These are phyloP conservation scores for Dicaeum eximium DNA, from an alignment of 2,113 vertebrate genomes.

Conservation along the genomic window DNA sequence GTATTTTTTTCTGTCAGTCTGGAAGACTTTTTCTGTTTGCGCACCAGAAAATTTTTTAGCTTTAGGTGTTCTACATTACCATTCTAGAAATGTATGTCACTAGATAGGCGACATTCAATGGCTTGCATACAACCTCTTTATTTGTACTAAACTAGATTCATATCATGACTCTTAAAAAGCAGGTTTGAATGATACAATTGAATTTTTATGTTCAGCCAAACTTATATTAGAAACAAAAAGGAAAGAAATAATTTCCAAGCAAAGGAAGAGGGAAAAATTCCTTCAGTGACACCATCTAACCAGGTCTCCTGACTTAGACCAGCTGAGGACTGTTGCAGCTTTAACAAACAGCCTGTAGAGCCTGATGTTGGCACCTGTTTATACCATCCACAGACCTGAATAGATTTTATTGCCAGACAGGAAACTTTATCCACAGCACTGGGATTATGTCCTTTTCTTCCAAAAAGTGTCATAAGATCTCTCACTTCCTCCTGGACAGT, in stretches of 20 bases:
- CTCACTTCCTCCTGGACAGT: conserved; percentile 46
- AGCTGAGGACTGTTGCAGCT: not conserved
- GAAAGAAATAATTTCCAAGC: not conserved
- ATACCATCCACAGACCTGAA: conserved; percentile 20
- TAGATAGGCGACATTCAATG: not conserved
- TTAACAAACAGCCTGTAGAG: not conserved
- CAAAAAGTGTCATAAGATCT: conserved; percentile 55
- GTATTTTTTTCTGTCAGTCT: not conserved
- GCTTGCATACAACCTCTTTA: not conserved
- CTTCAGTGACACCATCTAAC: not conserved
- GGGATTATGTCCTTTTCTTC: conserved; percentile 41
- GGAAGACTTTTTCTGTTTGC: not conserved
- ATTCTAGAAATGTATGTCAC: not conserved
- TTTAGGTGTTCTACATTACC: not conserved
- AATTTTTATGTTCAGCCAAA: not conserved
- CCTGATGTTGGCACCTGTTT: conserved; percentile 37
- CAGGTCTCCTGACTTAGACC: not conserved
- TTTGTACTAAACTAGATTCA: not conserved
- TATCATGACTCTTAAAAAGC: not conserved
- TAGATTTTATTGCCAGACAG: conserved; percentile 20
- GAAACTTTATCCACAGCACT: conserved; percentile 40
- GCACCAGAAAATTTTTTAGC: not conserved
- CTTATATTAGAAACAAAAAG: not conserved
- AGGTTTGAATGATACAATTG: not conserved
- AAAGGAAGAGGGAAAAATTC: not conserved